Conservation (phyloP, 2,797 vertebrate genomes). For the Siniperca obscura region DNA sequence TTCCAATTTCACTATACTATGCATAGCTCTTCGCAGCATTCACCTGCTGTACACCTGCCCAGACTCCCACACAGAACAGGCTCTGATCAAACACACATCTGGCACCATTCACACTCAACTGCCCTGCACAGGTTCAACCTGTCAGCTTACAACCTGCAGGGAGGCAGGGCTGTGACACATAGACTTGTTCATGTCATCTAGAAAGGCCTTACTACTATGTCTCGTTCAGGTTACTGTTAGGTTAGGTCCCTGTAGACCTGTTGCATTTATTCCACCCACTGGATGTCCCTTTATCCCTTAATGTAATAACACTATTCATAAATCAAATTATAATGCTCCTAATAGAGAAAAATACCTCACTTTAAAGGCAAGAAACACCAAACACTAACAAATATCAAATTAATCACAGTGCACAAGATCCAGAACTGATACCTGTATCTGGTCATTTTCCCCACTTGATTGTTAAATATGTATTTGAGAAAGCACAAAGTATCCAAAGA, state of each 20-base stretch:
- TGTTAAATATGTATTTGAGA: constrained; percentile 2
- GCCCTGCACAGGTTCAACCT: constrained; percentile 52
- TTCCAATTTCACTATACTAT: background rate
- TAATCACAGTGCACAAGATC: background rate
- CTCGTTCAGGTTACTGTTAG: background rate
- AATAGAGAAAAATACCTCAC: background rate
- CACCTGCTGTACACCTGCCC: constrained; percentile 40
- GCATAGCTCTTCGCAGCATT: background rate
- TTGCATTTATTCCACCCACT: background rate
- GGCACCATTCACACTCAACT: constrained; percentile 55
- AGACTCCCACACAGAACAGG: constrained; percentile 46
- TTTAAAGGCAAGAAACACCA: background rate
- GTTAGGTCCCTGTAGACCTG: background rate
- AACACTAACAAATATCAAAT: background rate
- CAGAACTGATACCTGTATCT: background rate
- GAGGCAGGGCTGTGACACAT: background rate
- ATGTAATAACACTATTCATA: background rate
- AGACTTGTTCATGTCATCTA: background rate
- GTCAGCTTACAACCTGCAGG: background rate
- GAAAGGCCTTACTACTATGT: background rate
- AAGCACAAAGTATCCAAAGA: background rate
- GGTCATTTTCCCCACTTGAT: background rate
- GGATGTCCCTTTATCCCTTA: background rate
- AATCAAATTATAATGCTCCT: background rate
- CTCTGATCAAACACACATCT: constrained; percentile 48